phyloP scores from a whole-genome alignment of 1,140 invertebrate species.

The Capitella teleta region DNA sequence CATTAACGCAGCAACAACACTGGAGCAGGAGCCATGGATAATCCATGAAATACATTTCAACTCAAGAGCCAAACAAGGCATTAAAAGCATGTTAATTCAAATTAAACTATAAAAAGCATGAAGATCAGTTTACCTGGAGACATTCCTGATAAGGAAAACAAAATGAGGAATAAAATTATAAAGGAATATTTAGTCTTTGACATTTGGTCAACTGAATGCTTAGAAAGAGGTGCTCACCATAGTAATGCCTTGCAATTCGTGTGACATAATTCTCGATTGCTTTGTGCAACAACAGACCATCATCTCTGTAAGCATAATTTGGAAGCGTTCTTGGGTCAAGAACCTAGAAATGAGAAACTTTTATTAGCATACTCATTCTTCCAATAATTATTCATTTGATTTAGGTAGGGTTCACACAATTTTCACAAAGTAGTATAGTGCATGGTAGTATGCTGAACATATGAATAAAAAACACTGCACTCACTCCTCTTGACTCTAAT shows the following conservation, averaged over 20 bases:
- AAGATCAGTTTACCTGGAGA: not conserved
- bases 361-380: not conserved
- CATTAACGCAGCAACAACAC: too few species aligned
- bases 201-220: not conserved
- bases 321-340: slow-evolving; percentile 26
- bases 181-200: not conserved
- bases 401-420: not conserved
- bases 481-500: slow-evolving; percentile 27
- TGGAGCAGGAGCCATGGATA: too few species aligned
- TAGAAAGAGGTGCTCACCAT: slow-evolving; percentile 21
- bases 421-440: too few species aligned
- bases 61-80: too few species aligned
- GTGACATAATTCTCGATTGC: slow-evolving; percentile 32
- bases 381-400: not conserved
- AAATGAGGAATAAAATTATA: not conserved
- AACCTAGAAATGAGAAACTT: slow-evolving; percentile 8
- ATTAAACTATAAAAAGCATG: too few species aligned
- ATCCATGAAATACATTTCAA: too few species aligned
- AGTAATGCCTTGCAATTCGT: slow-evolving; percentile 27
- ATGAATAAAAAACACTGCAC: not conserved
- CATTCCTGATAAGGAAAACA: not conserved
- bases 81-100: too few species aligned
- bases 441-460: not conserved
- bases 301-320: slow-evolving; percentile 40
- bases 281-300: slow-evolving; percentile 27